phyloP scores from a whole-genome alignment of 2,888 invertebrate species.

The Dicranocentrus wangi region DNA sequence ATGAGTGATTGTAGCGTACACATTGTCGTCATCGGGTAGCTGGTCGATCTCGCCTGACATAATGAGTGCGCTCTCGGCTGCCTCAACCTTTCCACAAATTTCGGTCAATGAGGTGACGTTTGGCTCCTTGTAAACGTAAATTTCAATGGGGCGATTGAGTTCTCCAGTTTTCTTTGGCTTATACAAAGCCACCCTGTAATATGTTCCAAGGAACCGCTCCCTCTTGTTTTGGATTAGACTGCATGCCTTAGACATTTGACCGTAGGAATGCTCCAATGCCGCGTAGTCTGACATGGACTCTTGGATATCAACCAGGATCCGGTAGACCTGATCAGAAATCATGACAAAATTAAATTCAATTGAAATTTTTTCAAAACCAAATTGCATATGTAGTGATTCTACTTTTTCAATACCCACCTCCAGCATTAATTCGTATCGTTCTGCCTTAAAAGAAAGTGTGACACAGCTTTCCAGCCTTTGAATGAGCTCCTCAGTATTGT shows the following conservation, averaged over 20 bases:
- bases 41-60: constrained; percentile 71
- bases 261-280: constrained; percentile 72
- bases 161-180: constrained; percentile 66
- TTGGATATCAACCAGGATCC: constrained; percentile 73
- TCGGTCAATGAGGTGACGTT: constrained; percentile 72
- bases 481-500: constrained; percentile 72
- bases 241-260: constrained; percentile 72
- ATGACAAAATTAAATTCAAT: background rate
- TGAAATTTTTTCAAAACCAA: constrained; percentile 8
- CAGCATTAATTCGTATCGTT: constrained; percentile 72
- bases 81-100: constrained; percentile 71
- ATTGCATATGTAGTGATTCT: background rate
- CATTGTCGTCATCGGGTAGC: constrained; percentile 70
- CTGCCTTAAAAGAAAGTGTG: constrained; percentile 69
- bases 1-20: constrained; percentile 72
- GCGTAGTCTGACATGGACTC: constrained; percentile 72
- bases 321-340: constrained; percentile 67
- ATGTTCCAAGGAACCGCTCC: constrained; percentile 72
- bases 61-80: constrained; percentile 70
- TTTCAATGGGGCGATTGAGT: constrained; percentile 65
- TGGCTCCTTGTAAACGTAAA: constrained; percentile 72
- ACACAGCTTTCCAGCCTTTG: constrained; percentile 71
- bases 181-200: constrained; percentile 71
- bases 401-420: constrained; percentile 67
- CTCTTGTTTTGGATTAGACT: constrained; percentile 71